Percentiles rank a stretch among this genome's conserved stretches.
These are phyloP conservation scores for Trissoscelio sp. DNA, from an alignment of 2,888 invertebrate genomes.

Conservation along the genomic window DNA sequence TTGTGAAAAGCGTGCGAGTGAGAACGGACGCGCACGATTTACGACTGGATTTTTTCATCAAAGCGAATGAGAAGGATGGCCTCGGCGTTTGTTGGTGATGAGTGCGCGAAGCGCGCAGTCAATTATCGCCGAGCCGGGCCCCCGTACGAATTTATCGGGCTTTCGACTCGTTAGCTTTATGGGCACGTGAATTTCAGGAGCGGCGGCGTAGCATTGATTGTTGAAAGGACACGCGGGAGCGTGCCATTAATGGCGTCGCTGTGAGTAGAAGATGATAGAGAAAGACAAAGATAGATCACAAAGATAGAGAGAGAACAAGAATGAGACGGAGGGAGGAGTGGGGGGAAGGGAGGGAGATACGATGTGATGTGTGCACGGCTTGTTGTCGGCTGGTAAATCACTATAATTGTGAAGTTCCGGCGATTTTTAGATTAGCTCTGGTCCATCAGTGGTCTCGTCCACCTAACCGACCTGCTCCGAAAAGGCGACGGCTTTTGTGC, in stretches of 20 bases:
- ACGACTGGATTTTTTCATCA: neutral
- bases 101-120: constrained; percentile 27
- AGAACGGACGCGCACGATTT: neutral
- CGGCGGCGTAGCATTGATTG: constrained; percentile 54
- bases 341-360: neutral
- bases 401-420: constrained; percentile 83
- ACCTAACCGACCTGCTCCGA: constrained; percentile 74
- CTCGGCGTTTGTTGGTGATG: neutral
- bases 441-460: constrained; percentile 80
- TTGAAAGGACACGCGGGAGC: constrained; percentile 74
- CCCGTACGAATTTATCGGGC: constrained; percentile 21
- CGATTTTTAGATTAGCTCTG: constrained; percentile 83
- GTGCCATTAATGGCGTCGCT: constrained; percentile 51
- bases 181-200: constrained; percentile 37
- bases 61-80: neutral
- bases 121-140: constrained; percentile 23
- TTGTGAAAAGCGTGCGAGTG: neutral
- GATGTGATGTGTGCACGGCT: constrained; percentile 79
- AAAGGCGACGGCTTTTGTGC: constrained; percentile 54
- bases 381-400: constrained; percentile 83
- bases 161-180: constrained; percentile 44
- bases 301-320: constrained; percentile 74
- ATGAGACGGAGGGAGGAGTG: neutral
- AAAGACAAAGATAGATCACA: constrained; percentile 74
- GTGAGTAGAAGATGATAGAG: constrained; percentile 21